Base-by-base conservation (phyloP, 1,140 invertebrate genomes). In the Trichonephila clavipes region DNA sequence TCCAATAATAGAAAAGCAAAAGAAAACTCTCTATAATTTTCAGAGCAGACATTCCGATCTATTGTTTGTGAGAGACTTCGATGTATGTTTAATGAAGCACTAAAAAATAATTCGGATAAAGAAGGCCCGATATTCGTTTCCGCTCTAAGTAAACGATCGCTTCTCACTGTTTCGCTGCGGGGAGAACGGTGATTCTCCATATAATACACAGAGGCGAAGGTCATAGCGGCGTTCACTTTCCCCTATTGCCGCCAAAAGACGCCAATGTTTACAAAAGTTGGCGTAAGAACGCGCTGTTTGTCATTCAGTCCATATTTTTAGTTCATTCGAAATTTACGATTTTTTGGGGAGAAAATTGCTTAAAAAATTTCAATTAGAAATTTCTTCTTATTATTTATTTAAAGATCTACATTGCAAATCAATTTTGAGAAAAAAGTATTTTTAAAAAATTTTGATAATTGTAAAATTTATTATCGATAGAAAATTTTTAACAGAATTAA, bases 1-100 rank as follows among this genome's bases (percentile, higher is more conserved):
- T 7, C 62, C 59, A 88, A 58, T 94, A 93, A 58, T 93, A 94
- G 16, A 94, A 14, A 6, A 94, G 14, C 21, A 94, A 34, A 24
- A 61, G 21, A 21, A 90, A 4, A 34, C 66, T 90, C 0, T 40
- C 4, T 21, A 94, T 40, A 16, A 90, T 16, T 86, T 86, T 90
- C 1, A n/a, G 12, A 12, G 51, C 69, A 7, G 86, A 51, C 59
- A 59, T 44, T 12, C 4, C 66, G 5, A 34, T 5, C 19, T 40
- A 18, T 83, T 83, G 28, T 83, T 83, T 51, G 4, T 5, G 40
- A 34, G 44, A 83, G 1, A 14, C 66, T 24, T n/a, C 66, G 24
- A 24, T 69, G 66, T 69, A 7, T 0, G 24, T 12, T 4, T 14
- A 66, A 24, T 28, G 12, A 0, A 12, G 21, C 12, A 69, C 2